phyloP scores from a whole-genome alignment of 2,113 vertebrate genomes.

The Odobenus rosmarus region DNA sequence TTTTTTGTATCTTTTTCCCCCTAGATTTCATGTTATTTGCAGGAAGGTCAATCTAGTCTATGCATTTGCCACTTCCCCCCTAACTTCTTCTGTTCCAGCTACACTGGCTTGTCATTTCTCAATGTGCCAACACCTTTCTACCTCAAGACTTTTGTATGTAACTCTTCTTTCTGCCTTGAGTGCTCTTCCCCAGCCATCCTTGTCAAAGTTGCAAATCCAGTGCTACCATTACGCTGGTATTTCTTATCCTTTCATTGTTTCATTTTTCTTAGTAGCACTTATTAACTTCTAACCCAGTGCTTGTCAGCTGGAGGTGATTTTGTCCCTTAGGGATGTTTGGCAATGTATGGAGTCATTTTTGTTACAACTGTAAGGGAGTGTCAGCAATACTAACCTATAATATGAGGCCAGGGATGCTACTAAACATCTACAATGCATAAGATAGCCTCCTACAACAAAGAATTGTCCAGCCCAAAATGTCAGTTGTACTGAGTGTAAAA shows the following conservation, averaged over 20 bases:
- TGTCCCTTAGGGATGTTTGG: background rate
- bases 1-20: background rate
- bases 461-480: background rate
- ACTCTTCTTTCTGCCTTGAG: background rate
- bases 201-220: background rate
- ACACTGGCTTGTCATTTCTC: background rate
- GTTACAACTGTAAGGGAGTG: background rate
- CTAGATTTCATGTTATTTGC: background rate
- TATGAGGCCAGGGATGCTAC: background rate
- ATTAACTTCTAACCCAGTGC: background rate
- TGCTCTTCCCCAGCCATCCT: background rate
- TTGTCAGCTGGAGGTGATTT: background rate
- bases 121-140: background rate
- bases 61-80: background rate
- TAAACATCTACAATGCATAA: background rate
- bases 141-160: background rate
- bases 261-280: background rate
- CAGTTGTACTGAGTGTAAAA: background rate
- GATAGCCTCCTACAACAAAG: background rate
- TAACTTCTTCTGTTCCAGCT: background rate
- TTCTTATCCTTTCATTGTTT: background rate
- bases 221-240: background rate
- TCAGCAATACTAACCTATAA: background rate
- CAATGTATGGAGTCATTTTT: background rate
- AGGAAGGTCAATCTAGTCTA: background rate